A percentile compares a stretch with the other conserved stretches of the same genome.
Conservation (phyloP, 92 coral and sea anemone genomes). For the Metridium senile region DNA sequence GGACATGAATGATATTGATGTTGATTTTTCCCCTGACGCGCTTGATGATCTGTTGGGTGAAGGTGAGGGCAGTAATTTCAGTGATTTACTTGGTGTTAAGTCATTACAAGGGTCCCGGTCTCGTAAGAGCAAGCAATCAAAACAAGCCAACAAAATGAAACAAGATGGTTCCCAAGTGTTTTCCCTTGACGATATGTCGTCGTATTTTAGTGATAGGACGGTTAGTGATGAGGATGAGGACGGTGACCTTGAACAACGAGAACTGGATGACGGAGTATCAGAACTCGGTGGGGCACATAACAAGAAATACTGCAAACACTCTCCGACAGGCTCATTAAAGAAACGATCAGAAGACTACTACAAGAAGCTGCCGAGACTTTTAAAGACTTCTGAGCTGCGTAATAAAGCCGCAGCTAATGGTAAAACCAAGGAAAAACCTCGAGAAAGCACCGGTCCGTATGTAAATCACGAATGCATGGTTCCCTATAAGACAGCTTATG, state of each 20-base stretch:
- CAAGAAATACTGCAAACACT: constrained; percentile 75
- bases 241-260: not conserved
- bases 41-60: constrained; percentile 4
- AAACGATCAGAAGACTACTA: constrained; percentile 62
- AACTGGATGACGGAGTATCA: constrained; percentile 18
- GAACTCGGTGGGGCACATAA: constrained; percentile 38
- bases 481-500: constrained; percentile 68
- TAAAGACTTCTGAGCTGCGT: constrained; percentile 72
- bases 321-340: constrained; percentile 29
- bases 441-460: constrained; percentile 25
- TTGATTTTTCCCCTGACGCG: constrained; percentile 45
- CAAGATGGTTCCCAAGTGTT: constrained; percentile 16
- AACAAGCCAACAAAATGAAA: not conserved
- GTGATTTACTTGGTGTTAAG: constrained; percentile 7
- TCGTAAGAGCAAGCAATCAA: not conserved
- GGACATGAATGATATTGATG: constrained; percentile 66
- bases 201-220: constrained; percentile 7
- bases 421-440: constrained; percentile 1
- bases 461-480: constrained; percentile 69
- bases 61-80: constrained; percentile 23
- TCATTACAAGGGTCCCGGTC: constrained; percentile 1
- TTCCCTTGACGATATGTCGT: constrained; percentile 8
- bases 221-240: constrained; percentile 7
- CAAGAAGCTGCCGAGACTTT: constrained; percentile 67
- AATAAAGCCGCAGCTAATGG: constrained; percentile 24